These are phyloP conservation scores for Nicator chloris DNA, from an alignment of 2,113 vertebrate species.

Conservation along the genomic window DNA sequence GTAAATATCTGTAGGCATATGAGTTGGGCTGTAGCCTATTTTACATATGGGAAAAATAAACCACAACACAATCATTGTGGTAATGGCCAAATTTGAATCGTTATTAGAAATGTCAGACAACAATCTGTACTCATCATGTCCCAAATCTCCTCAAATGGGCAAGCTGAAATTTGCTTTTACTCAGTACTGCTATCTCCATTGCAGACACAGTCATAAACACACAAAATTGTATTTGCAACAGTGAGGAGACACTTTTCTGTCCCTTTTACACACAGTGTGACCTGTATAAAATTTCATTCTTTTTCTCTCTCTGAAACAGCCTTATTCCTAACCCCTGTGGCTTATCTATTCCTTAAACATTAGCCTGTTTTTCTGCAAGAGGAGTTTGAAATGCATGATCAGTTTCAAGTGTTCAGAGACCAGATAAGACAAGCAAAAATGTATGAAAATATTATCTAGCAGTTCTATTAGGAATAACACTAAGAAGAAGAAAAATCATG, in stretches of 20 bases:
- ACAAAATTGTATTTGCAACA: not conserved
- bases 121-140: not conserved
- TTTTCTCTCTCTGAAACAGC: not conserved
- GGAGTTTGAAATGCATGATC: not conserved
- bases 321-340: not conserved
- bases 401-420: not conserved
- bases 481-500: not conserved
- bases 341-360: not conserved
- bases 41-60: slow-evolving; percentile 11
- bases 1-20: slow-evolving; percentile 1
- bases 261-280: not conserved
- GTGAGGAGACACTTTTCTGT: not conserved
- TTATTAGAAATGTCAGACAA: not conserved
- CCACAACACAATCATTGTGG: not conserved
- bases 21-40: not conserved
- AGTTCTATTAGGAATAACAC: not conserved
- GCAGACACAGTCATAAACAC: not conserved
- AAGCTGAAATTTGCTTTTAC: not conserved
- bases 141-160: not conserved
- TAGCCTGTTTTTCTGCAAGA: not conserved
- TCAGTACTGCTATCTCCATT: not conserved
- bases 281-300: not conserved
- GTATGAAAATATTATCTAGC: not conserved
- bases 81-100: not conserved
- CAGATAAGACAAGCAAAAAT: not conserved